These are phyloP conservation scores for Ectemnius lituratus DNA, from an alignment of 2,888 invertebrate species.

Conservation along the genomic window DNA sequence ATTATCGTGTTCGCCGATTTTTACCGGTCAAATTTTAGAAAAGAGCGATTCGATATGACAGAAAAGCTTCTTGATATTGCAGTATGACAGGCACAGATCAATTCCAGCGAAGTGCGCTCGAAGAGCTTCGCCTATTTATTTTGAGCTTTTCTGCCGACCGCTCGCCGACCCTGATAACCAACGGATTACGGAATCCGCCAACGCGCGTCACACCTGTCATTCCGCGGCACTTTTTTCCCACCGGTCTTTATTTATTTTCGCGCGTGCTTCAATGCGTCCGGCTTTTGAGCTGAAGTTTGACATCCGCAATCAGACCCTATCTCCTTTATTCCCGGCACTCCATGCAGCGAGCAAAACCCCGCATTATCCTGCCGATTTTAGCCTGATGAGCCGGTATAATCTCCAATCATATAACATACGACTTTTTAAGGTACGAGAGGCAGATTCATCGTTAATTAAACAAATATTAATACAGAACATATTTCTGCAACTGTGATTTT, in stretches of 20 bases:
- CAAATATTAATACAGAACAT: no score
- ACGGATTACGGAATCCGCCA: conserved; percentile 58
- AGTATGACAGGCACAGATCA: conserved; percentile 1
- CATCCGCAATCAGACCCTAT: conserved; percentile 29
- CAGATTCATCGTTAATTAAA: no score
- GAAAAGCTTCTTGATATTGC: conserved; percentile 17
- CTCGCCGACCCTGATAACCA: conserved; percentile 41
- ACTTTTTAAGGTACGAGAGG: no score
- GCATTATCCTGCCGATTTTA: no score
- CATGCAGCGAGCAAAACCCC: no score
- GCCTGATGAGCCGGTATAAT: no score
- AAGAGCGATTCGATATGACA: conserved; percentile 21
- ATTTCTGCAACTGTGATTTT: no score
- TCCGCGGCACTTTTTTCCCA: conserved; percentile 27
- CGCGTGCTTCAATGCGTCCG: conserved; percentile 5
- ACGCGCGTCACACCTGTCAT: conserved; percentile 51
- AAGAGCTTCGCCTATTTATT: conserved; percentile 52
- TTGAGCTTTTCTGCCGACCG: conserved; percentile 48
- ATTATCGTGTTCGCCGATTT: no score
- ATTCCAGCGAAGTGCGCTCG: neutral
- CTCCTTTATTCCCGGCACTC: neutral
- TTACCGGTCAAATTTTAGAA: conserved; percentile 2
- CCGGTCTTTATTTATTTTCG: conserved; percentile 15
- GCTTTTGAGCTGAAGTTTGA: conserved; percentile 19
- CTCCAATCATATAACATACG: no score